Conservation (phyloP, 2,797 vertebrate genomes). For the Alosa sapidissima region DNA sequence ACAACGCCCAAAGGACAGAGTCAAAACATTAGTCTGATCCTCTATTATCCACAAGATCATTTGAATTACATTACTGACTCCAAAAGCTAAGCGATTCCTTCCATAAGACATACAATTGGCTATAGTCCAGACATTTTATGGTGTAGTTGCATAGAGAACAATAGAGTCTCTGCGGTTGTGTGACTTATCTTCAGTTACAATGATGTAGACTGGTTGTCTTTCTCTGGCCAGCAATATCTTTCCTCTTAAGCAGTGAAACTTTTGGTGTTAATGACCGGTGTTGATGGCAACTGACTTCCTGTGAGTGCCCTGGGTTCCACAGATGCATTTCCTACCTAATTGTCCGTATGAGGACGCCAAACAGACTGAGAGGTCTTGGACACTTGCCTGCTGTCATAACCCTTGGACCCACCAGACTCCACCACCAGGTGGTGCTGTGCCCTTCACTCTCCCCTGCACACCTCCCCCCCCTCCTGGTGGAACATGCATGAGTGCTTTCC, state of each 20-base stretch:
- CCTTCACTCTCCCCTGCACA: conserved; percentile 23
- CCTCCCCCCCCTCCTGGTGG: background rate
- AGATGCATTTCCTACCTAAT: background rate
- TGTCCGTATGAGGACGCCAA: background rate
- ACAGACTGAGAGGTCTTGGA: background rate
- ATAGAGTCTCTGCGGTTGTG: background rate
- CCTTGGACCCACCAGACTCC: conserved; percentile 20
- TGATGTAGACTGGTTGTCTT: background rate
- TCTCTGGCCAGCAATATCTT: background rate
- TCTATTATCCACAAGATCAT: background rate
- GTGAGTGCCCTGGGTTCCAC: background rate
- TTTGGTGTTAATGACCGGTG: background rate
- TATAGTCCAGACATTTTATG: background rate
- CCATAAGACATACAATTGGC: background rate
- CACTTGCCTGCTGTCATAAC: background rate
- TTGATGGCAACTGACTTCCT: background rate
- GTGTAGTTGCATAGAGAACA: background rate
- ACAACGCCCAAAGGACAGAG: background rate
- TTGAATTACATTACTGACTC: conserved; percentile 4
- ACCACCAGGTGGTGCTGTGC: conserved; percentile 51
- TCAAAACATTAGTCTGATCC: background rate
- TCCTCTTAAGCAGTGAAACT: background rate
- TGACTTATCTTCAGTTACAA: background rate
- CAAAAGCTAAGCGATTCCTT: background rate
- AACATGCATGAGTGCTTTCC: background rate